Conservation (phyloP, 2,888 invertebrate species). For the Matsumyia berberina region DNA sequence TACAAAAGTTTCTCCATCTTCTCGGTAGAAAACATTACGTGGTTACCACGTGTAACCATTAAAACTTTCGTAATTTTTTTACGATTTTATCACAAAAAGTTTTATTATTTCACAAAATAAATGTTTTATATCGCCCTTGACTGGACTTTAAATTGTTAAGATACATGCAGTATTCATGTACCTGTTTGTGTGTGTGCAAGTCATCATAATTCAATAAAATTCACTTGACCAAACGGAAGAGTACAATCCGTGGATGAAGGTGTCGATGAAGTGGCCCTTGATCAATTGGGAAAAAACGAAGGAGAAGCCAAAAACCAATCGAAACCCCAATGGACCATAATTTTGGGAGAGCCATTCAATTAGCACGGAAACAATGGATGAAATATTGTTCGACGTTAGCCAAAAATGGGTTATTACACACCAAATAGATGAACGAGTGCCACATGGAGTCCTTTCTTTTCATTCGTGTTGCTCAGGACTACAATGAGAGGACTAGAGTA, state of each 20-base stretch:
- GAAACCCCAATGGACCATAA: conserved; percentile 30
- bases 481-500: background rate
- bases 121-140: background rate
- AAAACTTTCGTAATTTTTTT: conserved; percentile 31
- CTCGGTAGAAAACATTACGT: background rate
- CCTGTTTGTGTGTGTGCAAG: no score
- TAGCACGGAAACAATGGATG: conserved; percentile 42
- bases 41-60: conserved; percentile 24
- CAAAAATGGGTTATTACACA: conserved; percentile 25
- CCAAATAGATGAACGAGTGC: conserved; percentile 16
- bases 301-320: background rate
- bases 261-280: conserved; percentile 21
- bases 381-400: conserved; percentile 33
- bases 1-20: conserved; percentile 4
- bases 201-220: background rate
- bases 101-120: conserved; percentile 15
- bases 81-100: conserved; percentile 13
- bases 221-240: conserved; percentile 10
- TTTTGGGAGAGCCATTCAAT: conserved; percentile 50
- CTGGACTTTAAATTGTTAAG: conserved; percentile 1
- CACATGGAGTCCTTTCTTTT: conserved; percentile 11
- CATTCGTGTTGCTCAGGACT: background rate
- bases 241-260: conserved; percentile 7
- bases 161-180: background rate
- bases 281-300: conserved; percentile 13